Evolutionary conservation across 2,888 invertebrate genomes (phyloP).

Genomic region (Chymomyza fuscimana): DNA sequence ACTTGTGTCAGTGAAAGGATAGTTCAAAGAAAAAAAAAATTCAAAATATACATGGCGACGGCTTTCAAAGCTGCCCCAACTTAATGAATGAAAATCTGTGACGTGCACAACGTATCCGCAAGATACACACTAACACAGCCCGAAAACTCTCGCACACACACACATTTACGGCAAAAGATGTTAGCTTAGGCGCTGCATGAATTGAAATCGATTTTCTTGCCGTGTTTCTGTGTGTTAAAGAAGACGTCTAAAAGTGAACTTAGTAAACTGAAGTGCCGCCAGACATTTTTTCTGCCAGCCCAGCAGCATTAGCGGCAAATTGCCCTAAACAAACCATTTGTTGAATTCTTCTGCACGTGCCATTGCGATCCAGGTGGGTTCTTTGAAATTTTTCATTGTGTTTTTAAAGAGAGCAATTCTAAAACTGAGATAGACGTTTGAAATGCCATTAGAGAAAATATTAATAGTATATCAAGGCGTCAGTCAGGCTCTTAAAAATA

Average conservation of each 20-base stretch:
- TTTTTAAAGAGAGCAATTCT: neutral
- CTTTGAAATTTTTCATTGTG: neutral
- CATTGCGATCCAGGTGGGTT: conserved; percentile 78
- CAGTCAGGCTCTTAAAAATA: too few species aligned
- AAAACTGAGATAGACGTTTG: too few species aligned
- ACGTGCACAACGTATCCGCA: conserved; percentile 1
- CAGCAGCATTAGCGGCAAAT: conserved; percentile 43
- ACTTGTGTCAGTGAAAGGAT: conserved; percentile 41
- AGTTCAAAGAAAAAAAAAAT: conserved; percentile 21
- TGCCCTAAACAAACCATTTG: conserved; percentile 34
- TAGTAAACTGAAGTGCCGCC: neutral
- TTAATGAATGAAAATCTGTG: conserved; percentile 28
- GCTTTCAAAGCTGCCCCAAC: conserved; percentile 7
- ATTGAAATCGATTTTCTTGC: conserved; percentile 18
- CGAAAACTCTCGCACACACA: neutral
- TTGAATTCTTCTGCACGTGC: conserved; percentile 79
- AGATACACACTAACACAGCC: neutral
- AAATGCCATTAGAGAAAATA: too few species aligned
- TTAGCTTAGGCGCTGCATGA: conserved; percentile 27
- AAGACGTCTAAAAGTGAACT: neutral
- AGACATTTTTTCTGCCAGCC: neutral
- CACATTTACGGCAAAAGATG: conserved; percentile 3
- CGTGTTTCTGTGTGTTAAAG: neutral
- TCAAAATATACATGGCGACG: too few species aligned
- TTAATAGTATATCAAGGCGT: too few species aligned